A percentile compares a stretch with the other conserved stretches of the same genome.
Conservation (phyloP, 1,140 invertebrate genomes). For the Conus betulinus region DNA sequence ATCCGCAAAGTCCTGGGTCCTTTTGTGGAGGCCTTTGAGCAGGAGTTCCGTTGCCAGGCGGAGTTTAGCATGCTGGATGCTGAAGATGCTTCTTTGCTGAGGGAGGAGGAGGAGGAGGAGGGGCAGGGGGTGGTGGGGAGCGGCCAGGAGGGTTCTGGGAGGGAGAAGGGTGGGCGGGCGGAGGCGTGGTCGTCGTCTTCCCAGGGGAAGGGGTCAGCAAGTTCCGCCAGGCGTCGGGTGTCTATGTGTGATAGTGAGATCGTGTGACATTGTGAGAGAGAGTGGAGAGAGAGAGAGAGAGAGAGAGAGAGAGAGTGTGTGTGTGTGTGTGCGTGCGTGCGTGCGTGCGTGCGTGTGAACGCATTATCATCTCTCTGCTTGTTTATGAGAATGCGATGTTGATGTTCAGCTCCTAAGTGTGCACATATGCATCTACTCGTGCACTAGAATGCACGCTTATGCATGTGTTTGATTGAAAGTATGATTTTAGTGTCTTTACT, state of each 20-base stretch:
- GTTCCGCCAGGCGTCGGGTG: not conserved
- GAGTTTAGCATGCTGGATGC: conserved; percentile 53
- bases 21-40: conserved; percentile 75
- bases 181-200: conserved; percentile 33
- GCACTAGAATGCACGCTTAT: too few relatives aligned
- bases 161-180: not conserved
- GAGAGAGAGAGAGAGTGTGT: too few relatives aligned
- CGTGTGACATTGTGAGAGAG: conserved; percentile 3
- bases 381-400: not conserved
- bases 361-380: not conserved
- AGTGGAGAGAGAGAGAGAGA: too few relatives aligned
- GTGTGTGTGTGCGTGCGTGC: conserved; percentile 16
- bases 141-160: too few relatives aligned
- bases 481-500: too few relatives aligned
- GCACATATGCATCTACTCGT: too few relatives aligned
- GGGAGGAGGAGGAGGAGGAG: not conserved
- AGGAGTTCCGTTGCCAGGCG: conserved; percentile 74
- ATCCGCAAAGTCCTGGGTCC: conserved; percentile 72
- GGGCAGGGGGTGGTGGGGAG: not conserved
- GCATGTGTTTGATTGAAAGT: too few relatives aligned
- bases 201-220: too few relatives aligned
- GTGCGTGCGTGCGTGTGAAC: not conserved
- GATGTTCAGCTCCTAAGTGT: not conserved
- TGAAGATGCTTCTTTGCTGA: conserved; percentile 37
- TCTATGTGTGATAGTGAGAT: conserved; percentile 17